These are phyloP conservation scores for Tanytarsus gracilentus DNA, from an alignment of 2,888 invertebrate genomes.

Conservation along the genomic window DNA sequence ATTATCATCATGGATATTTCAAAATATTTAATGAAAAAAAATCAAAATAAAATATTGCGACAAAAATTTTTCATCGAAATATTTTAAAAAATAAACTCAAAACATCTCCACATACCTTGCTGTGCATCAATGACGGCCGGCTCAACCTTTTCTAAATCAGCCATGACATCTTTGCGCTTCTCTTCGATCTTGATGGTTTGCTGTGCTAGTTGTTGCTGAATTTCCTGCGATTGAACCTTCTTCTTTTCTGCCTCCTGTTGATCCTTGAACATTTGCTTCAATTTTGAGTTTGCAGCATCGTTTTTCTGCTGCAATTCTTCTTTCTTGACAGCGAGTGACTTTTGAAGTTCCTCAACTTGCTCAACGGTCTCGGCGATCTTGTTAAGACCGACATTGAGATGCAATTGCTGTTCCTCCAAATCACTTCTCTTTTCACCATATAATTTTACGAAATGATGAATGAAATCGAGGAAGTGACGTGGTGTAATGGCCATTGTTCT, in stretches of 20 bases:
- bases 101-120: constrained; percentile 65
- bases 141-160: constrained; percentile 93
- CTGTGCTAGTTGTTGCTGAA: constrained; percentile 73
- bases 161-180: constrained; percentile 90
- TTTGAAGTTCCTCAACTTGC: constrained; percentile 99
- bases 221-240: constrained; percentile 95
- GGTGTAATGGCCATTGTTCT: constrained; percentile 98
- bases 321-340: constrained; percentile 93
- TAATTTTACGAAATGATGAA: constrained; percentile 96
- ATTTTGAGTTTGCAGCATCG: constrained; percentile 97
- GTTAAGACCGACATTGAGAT: constrained; percentile 94
- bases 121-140: constrained; percentile 99
- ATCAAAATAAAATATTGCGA: constrained; percentile 29
- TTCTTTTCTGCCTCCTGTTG: constrained; percentile 99
- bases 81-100: neutral
- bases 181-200: constrained; percentile 90
- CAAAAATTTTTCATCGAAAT: no score
- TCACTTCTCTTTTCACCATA: constrained; percentile 97
- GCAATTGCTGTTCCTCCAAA: constrained; percentile 96
- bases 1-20: constrained; percentile 30
- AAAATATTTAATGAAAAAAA: constrained; percentile 29
- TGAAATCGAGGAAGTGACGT: constrained; percentile 95
- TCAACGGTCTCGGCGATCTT: constrained; percentile 99
- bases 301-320: constrained; percentile 94
- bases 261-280: constrained; percentile 98